Evolutionary conservation across 2,888 invertebrate species (phyloP).

Genomic region (Tipula unca): DNA sequence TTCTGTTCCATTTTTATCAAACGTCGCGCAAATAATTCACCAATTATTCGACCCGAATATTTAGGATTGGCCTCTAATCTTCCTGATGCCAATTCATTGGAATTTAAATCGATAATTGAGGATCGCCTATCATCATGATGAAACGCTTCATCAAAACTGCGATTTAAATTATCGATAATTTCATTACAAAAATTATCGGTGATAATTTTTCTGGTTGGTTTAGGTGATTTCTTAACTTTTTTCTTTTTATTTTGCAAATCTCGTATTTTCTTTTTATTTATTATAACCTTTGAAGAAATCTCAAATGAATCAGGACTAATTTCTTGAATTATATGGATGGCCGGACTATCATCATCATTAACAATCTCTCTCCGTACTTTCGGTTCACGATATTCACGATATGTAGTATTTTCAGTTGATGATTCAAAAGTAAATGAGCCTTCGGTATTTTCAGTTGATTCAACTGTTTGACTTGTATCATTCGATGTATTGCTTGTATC

Average conservation of each 20-base stretch:
- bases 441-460: background rate
- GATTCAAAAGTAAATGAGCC: background rate
- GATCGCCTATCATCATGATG: background rate
- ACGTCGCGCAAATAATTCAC: conserved; percentile 20
- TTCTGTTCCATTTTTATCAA: conserved; percentile 17
- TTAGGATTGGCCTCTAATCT: conserved; percentile 19
- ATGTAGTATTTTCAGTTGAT: background rate
- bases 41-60: conserved; percentile 21
- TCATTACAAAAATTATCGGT: conserved; percentile 23
- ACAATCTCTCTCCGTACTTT: background rate
- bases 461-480: background rate
- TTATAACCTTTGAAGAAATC: conserved; percentile 38
- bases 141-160: background rate
- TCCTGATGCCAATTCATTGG: background rate
- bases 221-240: background rate
- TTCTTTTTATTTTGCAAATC: conserved; percentile 10
- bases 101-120: background rate
- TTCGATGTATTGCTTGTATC: background rate
- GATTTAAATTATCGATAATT: conserved; percentile 20
- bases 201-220: conserved; percentile 20
- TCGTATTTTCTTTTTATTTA: conserved; percentile 29
- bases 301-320: conserved; percentile 33
- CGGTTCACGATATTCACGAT: background rate
- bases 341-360: conserved; percentile 27
- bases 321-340: conserved; percentile 40